phyloP scores from a whole-genome alignment of 2,797 vertebrate genomes.

The Benthosema pterotum region DNA sequence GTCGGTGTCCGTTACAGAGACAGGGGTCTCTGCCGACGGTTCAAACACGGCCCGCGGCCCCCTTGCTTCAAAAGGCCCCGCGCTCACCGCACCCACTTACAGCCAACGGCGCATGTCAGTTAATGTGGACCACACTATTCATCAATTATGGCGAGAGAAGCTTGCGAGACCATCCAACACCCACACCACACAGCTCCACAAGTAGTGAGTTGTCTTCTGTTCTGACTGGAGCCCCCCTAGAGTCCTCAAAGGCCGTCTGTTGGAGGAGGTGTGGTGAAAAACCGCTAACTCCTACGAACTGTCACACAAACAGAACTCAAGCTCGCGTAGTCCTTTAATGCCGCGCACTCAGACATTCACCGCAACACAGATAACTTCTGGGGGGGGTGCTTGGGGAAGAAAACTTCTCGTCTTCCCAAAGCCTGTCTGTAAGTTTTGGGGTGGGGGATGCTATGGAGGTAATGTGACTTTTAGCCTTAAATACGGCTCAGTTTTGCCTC shows the following conservation, averaged over 20 bases:
- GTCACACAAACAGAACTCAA: slow-evolving; percentile 37
- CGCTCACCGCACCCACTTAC: slow-evolving; percentile 74
- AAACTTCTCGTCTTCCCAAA: slow-evolving; percentile 10
- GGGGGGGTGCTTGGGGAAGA: too few relatives aligned
- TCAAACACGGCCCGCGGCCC: slow-evolving; percentile 70
- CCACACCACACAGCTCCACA: slow-evolving; percentile 57
- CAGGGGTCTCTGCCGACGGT: slow-evolving; percentile 65
- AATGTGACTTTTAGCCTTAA: slow-evolving; percentile 13
- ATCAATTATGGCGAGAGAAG: slow-evolving; percentile 77
- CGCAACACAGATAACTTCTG: slow-evolving; percentile 19
- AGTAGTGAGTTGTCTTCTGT: slow-evolving; percentile 73
- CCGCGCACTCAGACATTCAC: slow-evolving; percentile 35
- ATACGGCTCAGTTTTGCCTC: slow-evolving; percentile 33
- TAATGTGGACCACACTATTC: slow-evolving; percentile 77
- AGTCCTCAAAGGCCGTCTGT: slow-evolving; percentile 66
- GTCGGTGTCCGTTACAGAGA: slow-evolving; percentile 79
- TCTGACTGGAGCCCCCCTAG: slow-evolving; percentile 62
- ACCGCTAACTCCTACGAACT: slow-evolving; percentile 61
- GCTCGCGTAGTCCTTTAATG: slow-evolving; percentile 8
- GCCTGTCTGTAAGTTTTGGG: slow-evolving; percentile 11
- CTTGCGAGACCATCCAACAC: slow-evolving; percentile 60
- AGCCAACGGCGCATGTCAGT: slow-evolving; percentile 79
- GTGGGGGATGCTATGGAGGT: slow-evolving; percentile 23
- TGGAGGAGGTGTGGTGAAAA: slow-evolving; percentile 55
- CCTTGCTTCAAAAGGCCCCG: slow-evolving; percentile 72